A percentile compares a stretch with the other conserved stretches of the same genome.
Conservation (phyloP, 1,140 invertebrate genomes). For the Lutraria rhynchaena region DNA sequence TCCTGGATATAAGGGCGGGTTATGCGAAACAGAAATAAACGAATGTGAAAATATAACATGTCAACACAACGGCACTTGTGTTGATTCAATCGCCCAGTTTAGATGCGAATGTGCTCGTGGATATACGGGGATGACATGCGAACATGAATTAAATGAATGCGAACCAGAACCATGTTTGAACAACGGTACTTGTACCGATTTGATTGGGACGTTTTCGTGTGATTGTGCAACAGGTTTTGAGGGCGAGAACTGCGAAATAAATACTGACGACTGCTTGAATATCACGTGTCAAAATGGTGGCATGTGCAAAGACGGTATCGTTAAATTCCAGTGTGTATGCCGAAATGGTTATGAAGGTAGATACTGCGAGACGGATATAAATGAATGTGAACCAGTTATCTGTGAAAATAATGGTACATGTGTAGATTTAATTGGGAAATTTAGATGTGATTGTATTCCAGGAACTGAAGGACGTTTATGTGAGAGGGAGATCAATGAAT, state of each 20-base stretch:
- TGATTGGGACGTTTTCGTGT: not conserved
- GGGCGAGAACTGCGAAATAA: not conserved
- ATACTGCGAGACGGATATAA: not conserved
- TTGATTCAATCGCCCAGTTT: not conserved
- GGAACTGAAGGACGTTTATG: constrained; percentile 9
- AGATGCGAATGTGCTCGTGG: not conserved
- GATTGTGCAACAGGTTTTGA: not conserved
- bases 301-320: not conserved
- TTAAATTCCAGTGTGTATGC: not conserved
- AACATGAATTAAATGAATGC: not conserved
- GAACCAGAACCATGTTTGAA: not conserved
- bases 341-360: not conserved
- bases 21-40: constrained; percentile 86
- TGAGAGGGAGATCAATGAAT: not conserved
- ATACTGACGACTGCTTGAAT: not conserved
- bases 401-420: not conserved
- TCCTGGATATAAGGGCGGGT: constrained; percentile 94
- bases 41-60: too few species aligned
- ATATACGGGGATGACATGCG: not conserved
- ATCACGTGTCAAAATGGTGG: not conserved
- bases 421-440: not conserved
- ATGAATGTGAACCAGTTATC: too few species aligned
- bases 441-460: not conserved
- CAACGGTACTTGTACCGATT: not conserved
- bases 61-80: too few species aligned